Evolutionary conservation across 2,888 invertebrate genomes (phyloP).

Genomic region (Lathronympha strigana): DNA sequence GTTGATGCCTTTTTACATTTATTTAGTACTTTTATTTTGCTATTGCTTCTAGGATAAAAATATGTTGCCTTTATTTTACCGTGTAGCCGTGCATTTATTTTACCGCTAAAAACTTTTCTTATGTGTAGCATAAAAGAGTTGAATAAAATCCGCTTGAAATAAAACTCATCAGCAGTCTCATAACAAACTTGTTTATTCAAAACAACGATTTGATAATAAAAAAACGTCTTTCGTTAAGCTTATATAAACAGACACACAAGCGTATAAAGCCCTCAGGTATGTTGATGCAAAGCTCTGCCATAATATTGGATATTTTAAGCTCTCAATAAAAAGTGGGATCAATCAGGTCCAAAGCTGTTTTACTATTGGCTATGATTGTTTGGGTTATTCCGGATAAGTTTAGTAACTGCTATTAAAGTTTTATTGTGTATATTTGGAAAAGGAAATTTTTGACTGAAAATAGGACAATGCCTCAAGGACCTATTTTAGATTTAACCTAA

Average conservation of each 20-base stretch:
- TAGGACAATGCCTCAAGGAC: too few species aligned
- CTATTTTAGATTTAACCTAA: too few species aligned
- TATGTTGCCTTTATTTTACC: not conserved
- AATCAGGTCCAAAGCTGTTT: conserved; percentile 34
- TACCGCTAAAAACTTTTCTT: not conserved
- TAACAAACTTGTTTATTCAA: conserved; percentile 31
- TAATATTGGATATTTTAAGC: conserved; percentile 39
- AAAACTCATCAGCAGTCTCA: conserved; percentile 7
- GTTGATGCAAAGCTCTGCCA: conserved; percentile 37
- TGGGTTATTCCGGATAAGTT: conserved; percentile 11
- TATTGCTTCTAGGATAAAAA: too few species aligned
- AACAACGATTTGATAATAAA: conserved; percentile 36
- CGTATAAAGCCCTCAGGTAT: conserved; percentile 41
- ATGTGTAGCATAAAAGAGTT: not conserved
- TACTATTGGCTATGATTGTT: conserved; percentile 24
- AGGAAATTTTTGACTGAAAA: too few species aligned
- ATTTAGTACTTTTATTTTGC: not conserved
- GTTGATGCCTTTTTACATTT: conserved; percentile 6
- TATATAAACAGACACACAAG: conserved; percentile 37
- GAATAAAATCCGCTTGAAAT: conserved; percentile 11
- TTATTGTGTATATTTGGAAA: not conserved
- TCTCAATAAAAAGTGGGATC: conserved; percentile 41
- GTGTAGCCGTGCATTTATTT: too few species aligned
- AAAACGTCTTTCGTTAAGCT: conserved; percentile 37
- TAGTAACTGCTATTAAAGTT: not conserved